A percentile compares a stretch with the other conserved stretches of the same genome.
These are phyloP conservation scores for Drosophila seguyi DNA, from an alignment of 1,140 invertebrate genomes.

Conservation along the genomic window DNA sequence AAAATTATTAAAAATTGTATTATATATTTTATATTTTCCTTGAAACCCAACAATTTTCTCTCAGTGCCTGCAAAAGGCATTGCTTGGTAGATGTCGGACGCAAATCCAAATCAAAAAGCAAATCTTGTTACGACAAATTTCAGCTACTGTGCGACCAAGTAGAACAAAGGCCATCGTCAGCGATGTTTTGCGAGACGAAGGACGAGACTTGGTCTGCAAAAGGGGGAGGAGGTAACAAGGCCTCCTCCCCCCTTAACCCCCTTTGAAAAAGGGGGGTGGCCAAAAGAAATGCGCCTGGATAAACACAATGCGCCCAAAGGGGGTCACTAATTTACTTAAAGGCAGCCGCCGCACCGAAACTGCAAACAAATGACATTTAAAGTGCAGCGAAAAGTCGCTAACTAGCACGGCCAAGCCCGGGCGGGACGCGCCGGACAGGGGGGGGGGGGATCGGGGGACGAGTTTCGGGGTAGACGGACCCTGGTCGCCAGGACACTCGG, in stretches of 20 bases:
- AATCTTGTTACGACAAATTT: constrained; percentile 79
- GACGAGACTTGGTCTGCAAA: not conserved
- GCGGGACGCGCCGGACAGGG: constrained; percentile 1
- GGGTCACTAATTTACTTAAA: constrained; percentile 79
- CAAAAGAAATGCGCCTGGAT: constrained; percentile 75
- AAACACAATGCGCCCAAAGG: constrained; percentile 63
- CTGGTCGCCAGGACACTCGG: constrained; percentile 38
- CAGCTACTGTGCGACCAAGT: constrained; percentile 72
- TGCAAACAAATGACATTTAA: constrained; percentile 79
- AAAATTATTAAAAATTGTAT: too few species aligned
- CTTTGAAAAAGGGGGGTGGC: constrained; percentile 9
- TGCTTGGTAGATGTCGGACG: constrained; percentile 25
- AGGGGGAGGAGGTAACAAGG: not conserved
- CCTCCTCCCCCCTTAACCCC: not conserved
- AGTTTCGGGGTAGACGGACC: constrained; percentile 1
- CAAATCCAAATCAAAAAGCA: constrained; percentile 77
- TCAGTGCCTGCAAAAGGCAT: not conserved
- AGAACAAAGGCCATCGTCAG: constrained; percentile 65
- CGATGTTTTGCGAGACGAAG: constrained; percentile 34
- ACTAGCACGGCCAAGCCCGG: constrained; percentile 55
- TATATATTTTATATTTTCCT: too few species aligned
- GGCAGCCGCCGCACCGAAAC: constrained; percentile 66
- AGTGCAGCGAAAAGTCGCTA: constrained; percentile 82
- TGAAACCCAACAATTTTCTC: not conserved
- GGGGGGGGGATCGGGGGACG: not conserved